phyloP scores from a whole-genome alignment of 2,888 invertebrate species.

The Eupsilia transversa region DNA sequence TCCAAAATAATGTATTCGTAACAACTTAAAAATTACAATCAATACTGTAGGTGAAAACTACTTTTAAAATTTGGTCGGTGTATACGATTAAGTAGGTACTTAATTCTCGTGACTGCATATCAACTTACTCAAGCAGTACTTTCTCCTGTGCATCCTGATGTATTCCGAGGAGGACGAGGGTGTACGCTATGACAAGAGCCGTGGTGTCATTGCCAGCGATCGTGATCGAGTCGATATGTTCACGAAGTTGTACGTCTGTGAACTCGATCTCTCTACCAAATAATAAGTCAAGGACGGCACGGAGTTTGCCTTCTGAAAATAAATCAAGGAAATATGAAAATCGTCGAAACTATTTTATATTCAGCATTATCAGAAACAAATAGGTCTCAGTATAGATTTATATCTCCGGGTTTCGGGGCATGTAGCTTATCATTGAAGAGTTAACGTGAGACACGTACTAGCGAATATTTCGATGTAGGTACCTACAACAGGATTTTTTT shows the following conservation, averaged over 20 bases:
- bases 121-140: slow-evolving; percentile 79
- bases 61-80: neutral
- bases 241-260: slow-evolving; percentile 89
- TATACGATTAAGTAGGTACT: too few species aligned
- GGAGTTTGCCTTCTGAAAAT: slow-evolving; percentile 83
- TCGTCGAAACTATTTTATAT: neutral
- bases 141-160: slow-evolving; percentile 81
- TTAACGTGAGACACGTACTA: neutral
- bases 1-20: neutral
- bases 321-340: neutral
- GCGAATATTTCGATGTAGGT: neutral
- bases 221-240: slow-evolving; percentile 91
- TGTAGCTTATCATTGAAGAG: neutral
- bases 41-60: neutral
- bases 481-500: neutral
- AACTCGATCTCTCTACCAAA: slow-evolving; percentile 87
- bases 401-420: neutral
- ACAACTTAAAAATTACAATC: neutral
- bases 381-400: neutral
- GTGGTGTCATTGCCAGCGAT: slow-evolving; percentile 91
- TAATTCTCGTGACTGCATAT: neutral
- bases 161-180: slow-evolving; percentile 84
- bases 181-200: slow-evolving; percentile 86
- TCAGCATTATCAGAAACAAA: neutral
- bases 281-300: slow-evolving; percentile 84